Evolutionary conservation across 2,888 invertebrate genomes (phyloP).

Genomic region (Phoenoteleia sp.): DNA sequence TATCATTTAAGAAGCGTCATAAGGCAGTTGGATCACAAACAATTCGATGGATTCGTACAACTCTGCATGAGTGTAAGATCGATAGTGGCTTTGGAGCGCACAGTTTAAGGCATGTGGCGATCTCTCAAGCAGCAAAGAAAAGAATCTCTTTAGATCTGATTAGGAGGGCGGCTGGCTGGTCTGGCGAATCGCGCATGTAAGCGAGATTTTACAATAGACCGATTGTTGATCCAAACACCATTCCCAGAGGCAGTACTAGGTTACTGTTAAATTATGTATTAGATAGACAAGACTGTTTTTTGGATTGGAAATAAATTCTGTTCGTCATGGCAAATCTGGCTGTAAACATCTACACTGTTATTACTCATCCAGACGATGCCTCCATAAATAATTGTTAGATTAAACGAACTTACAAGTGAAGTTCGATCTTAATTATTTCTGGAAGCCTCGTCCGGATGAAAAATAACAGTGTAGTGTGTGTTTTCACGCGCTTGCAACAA

Average conservation of each 20-base stretch:
- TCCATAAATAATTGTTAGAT: no score
- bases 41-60: slow-evolving; percentile 45
- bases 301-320: no score
- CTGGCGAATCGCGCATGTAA: slow-evolving; percentile 29
- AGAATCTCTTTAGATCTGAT: slow-evolving; percentile 45
- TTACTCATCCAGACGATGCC: no score
- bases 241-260: background rate
- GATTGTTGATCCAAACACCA: background rate
- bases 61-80: slow-evolving; percentile 13
- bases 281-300: no score
- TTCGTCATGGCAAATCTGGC: background rate
- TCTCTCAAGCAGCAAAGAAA: slow-evolving; percentile 46
- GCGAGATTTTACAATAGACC: slow-evolving; percentile 39
- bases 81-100: slow-evolving; percentile 28
- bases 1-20: slow-evolving; percentile 38
- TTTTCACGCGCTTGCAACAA: no score
- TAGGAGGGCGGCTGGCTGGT: slow-evolving; percentile 37
- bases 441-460: no score
- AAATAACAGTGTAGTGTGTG: no score
- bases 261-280: no score
- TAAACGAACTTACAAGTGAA: no score
- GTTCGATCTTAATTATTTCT: no score
- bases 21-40: slow-evolving; percentile 28
- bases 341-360: background rate
- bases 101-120: slow-evolving; percentile 56